Base-by-base conservation (phyloP, 2,113 vertebrate genomes). In the Rhegmatorhina hoffmannsi region DNA sequence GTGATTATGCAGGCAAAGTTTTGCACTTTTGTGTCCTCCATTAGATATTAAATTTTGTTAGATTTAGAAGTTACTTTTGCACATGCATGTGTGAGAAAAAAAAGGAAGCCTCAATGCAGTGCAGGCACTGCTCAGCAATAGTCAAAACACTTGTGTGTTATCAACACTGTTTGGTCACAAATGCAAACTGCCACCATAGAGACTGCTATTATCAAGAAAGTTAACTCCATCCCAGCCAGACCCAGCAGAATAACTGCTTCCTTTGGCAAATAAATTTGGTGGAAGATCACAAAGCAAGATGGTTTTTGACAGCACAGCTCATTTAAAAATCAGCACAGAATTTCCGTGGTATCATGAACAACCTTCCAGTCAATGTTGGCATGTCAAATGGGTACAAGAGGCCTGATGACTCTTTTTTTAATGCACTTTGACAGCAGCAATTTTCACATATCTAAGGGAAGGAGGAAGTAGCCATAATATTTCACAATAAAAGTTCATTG, bases 231-330 rank as follows among this genome's bases (percentile, higher is more conserved):
- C 52, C 43, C 56, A 75, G 25, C 29, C 28, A 59, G 34, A 17
- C n/a, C 34, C 5, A 25, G 28, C 3, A 36, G 23, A 11, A n/a
- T 46, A 43, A 7, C 5, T 69, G 40, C 76, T 86, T 90, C n/a
- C 26, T 88, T 56, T 47, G 58, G 52, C 33, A 59, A 9, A 26
- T 11, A 58, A 19, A 43, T 84, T 74, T 67, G 19, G 28, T 38
- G 17, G 31, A 26, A 85, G 38, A 68, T 68, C 31, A 56, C 38
- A 90, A 52, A 14, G 70, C 26, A 60, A n/a, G 24, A 9, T 36
- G 49, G 19, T 62, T 70, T 77, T 84, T 66, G 44, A 29, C 38
- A 53, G 13, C 9, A 47, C 0, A 0, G 18, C 6, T 28, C 20
- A 21, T 91, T 94, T 81, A 52, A 64, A 74, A 89, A 74, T 70